Evolutionary conservation across 2,888 invertebrate genomes (phyloP), one percentile per base, ranked within the genome.

Genomic region (Pediacus dermestoides): DNA sequence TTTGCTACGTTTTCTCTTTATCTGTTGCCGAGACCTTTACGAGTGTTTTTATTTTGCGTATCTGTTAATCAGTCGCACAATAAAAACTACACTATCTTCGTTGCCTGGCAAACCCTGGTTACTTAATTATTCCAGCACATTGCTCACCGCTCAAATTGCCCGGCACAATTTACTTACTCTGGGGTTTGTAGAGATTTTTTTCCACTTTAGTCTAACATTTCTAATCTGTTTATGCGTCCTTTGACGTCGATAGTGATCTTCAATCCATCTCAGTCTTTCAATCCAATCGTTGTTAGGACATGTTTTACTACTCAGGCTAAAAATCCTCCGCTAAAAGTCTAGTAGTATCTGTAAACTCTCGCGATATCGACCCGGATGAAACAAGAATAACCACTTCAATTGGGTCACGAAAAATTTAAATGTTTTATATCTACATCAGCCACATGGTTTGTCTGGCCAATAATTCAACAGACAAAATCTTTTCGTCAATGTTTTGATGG

Each of bases 291-390:
- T 52, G 52, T 52, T 46, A 42, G 48, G 47, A 57, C 55, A 58
- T 55, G 54, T 53, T 55, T 53, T 46, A 57, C 54, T 52, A 53
- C 53, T 56, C 55, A 48, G 39, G 40, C 42, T 23, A 47, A 52
- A 50, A 51, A 51, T 51, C 39, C 43, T 34, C n/a, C 40, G 39
- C 23, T 16, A 33, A 18, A 26, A 26, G n/a, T 26, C 4, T n/a
- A 26, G 23, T 26, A n/a, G 6, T 21, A 23, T 31, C 18, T 30
- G 13, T 3, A 10, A 39, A 35, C 35, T 39, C 26, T 31, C 14
- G 14, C 33, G 25, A 34, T 41, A 39, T 46, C 41, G 38, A 41
- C 33, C 37, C 30, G 18, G 6, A 18, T 15, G 23, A 36, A 42
- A 39, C 33, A 45, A 30, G 32, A 32, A 23, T 33, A 42, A 34